phyloP scores from a whole-genome alignment of 2,888 invertebrate genomes.

The Cataglyphis albicans region DNA sequence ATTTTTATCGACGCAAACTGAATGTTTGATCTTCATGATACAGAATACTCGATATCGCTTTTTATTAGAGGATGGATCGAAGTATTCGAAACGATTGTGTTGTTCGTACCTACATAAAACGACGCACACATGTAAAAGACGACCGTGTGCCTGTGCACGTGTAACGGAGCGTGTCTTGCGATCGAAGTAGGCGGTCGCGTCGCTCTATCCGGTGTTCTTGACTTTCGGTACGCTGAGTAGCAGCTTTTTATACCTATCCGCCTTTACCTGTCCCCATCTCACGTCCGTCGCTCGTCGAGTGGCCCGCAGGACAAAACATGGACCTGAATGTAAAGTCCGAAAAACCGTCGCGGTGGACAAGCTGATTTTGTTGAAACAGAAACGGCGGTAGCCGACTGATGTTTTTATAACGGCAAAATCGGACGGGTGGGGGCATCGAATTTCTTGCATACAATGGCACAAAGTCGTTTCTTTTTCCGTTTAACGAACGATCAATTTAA shows the following conservation, averaged over 20 bases:
- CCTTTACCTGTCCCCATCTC: conserved; percentile 71
- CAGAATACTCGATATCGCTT: conserved; percentile 26
- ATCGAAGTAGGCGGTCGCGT: conserved; percentile 72
- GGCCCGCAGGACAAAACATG: conserved; percentile 70
- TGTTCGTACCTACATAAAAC: conserved; percentile 1
- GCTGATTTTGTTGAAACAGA: conserved; percentile 72
- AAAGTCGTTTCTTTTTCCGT: background rate
- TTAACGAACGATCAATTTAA: background rate
- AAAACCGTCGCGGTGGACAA: conserved; percentile 67
- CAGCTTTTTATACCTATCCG: conserved; percentile 47
- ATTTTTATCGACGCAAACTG: background rate
- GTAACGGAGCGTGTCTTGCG: conserved; percentile 74
- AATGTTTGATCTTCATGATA: conserved; percentile 13
- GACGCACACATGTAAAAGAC: background rate
- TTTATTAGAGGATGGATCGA: conserved; percentile 18
- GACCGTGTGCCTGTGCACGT: conserved; percentile 55
- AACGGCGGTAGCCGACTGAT: conserved; percentile 61
- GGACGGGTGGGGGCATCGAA: conserved; percentile 31
- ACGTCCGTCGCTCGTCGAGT: conserved; percentile 66
- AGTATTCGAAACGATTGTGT: conserved; percentile 34
- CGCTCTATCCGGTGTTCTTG: conserved; percentile 68
- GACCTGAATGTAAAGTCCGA: conserved; percentile 74
- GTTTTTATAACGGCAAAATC: conserved; percentile 72
- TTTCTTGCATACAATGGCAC: conserved; percentile 38
- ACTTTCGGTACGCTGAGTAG: conserved; percentile 67